Percentiles rank a stretch among this genome's conserved stretches.
These are phyloP conservation scores for Cheumatopsyche charites DNA, from an alignment of 1,140 invertebrate genomes.

Conservation along the genomic window DNA sequence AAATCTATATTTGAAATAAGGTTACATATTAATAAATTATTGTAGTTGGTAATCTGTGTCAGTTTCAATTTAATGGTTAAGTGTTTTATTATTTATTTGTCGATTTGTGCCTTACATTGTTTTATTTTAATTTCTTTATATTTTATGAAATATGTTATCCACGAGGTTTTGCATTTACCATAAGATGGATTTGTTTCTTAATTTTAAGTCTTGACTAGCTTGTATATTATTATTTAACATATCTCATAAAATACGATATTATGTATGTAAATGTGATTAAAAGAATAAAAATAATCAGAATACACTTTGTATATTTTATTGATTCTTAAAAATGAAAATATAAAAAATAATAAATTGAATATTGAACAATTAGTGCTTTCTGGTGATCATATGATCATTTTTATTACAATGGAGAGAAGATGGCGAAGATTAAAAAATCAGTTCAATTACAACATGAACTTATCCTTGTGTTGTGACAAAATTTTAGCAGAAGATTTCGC, in stretches of 20 bases:
- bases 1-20: background rate
- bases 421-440: no score
- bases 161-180: slow-evolving; percentile 12
- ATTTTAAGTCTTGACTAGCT: background rate
- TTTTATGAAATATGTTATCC: background rate
- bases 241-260: background rate
- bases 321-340: no score
- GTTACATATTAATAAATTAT: slow-evolving; percentile 5
- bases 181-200: slow-evolving; percentile 4
- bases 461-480: slow-evolving; percentile 85
- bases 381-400: background rate
- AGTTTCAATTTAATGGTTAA: background rate
- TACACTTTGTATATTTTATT: no score
- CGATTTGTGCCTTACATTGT: slow-evolving; percentile 8
- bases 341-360: no score
- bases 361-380: background rate
- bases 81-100: background rate
- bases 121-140: background rate
- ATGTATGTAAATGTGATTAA: background rate
- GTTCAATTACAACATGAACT: slow-evolving; percentile 84
- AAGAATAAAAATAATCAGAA: no score
- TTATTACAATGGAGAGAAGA: background rate
- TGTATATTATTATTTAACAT: background rate
- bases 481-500: slow-evolving; percentile 96
- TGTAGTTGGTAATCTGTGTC: background rate